Evolutionary conservation across 2,888 invertebrate species (phyloP).

Genomic region (Caenorhabditis auriculariae): DNA sequence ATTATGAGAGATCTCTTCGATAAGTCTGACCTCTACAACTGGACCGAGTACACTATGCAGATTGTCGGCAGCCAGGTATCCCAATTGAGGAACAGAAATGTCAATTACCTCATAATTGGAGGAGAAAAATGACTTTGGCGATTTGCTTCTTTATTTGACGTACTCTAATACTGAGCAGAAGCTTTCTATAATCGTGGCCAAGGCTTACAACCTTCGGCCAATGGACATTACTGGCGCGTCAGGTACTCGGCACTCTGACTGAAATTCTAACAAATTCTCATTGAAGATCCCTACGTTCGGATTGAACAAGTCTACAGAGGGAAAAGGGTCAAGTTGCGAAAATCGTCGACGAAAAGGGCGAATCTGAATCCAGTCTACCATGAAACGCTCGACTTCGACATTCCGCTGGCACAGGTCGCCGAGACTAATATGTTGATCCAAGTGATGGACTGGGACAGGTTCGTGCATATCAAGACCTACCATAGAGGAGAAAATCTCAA

Average conservation of each 20-base stretch:
- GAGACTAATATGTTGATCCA: conserved; percentile 81
- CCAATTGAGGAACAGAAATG: too few species aligned
- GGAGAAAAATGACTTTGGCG: conserved; percentile 85
- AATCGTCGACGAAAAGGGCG: conserved; percentile 79
- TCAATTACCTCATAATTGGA: too few species aligned
- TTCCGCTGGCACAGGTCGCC: conserved; percentile 78
- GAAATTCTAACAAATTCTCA: neutral
- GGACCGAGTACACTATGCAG: conserved; percentile 83
- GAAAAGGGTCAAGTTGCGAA: conserved; percentile 87
- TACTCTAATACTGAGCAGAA: conserved; percentile 88
- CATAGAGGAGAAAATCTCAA: neutral
- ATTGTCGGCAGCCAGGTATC: conserved; percentile 75
- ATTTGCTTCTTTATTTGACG: conserved; percentile 86
- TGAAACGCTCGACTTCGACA: conserved; percentile 88
- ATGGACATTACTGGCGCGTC: conserved; percentile 92
- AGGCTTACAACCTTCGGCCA: conserved; percentile 85
- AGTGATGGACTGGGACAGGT: conserved; percentile 88
- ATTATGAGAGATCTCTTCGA: conserved; percentile 79
- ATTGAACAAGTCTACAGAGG: conserved; percentile 84
- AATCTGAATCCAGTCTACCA: conserved; percentile 72
- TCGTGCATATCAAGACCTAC: conserved; percentile 28
- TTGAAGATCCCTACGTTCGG: conserved; percentile 87
- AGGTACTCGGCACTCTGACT: conserved; percentile 68
- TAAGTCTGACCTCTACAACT: conserved; percentile 77
- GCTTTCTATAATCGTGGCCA: conserved; percentile 85